Percentiles rank a stretch among this genome's conserved stretches.
Evolutionary conservation across 2,113 vertebrate genomes (phyloP).

Genomic region (Hyla sarda): DNA sequence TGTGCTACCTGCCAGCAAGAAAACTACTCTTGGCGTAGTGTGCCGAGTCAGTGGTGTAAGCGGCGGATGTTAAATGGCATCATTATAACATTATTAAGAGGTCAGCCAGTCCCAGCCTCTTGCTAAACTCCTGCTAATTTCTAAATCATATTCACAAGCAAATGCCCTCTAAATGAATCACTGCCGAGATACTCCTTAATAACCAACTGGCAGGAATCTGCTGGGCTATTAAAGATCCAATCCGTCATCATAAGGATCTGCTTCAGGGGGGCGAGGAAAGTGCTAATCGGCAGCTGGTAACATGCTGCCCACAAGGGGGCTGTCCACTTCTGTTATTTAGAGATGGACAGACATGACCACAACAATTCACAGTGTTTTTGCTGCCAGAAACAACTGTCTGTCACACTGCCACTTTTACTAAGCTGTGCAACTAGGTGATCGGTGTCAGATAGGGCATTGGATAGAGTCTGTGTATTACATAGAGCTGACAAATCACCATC

Average conservation of each 20-base stretch:
- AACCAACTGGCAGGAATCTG: conserved; percentile 95
- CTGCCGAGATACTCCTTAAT: conserved; percentile 96
- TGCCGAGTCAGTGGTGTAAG: conserved; percentile 80
- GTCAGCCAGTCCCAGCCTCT: conserved; percentile 92
- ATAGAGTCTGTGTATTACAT: not conserved
- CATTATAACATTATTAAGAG: conserved; percentile 99
- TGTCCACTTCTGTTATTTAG: conserved; percentile 62
- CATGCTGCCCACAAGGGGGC: conserved; percentile 61
- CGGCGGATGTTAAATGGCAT: conserved; percentile 93
- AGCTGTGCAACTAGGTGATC: not conserved
- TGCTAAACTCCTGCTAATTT: conserved; percentile 98
- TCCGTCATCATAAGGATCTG: conserved; percentile 96
- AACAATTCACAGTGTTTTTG: conserved; percentile 11
- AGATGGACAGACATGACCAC: conserved; percentile 31
- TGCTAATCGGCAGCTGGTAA: conserved; percentile 79
- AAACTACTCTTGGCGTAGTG: conserved; percentile 17
- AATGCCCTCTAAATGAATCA: conserved; percentile 98
- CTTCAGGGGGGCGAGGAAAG: conserved; percentile 75
- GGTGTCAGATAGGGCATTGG: not conserved
- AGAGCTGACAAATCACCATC: not conserved
- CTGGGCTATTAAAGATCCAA: conserved; percentile 88
- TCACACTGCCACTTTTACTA: conserved; percentile 10
- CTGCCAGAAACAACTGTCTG: conserved; percentile 26
- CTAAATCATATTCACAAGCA: conserved; percentile 92
- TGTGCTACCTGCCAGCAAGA: conserved; percentile 50